These are phyloP conservation scores for Ceratina japonica DNA, from an alignment of 1,140 invertebrate genomes.

Conservation along the genomic window DNA sequence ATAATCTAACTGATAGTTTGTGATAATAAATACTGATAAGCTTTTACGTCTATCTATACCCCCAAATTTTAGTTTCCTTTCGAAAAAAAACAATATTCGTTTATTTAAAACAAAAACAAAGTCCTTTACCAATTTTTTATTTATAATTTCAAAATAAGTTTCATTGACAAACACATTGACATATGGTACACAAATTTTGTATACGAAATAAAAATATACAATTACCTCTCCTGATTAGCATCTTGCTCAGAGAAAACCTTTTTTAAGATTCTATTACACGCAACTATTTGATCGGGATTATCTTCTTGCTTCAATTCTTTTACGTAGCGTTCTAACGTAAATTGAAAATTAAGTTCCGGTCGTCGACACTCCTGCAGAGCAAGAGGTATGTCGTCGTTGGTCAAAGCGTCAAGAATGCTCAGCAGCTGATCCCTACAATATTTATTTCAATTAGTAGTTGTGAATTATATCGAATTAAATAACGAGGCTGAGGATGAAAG, in stretches of 20 bases:
- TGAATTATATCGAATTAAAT: neutral
- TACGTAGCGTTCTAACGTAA: slow-evolving; percentile 75
- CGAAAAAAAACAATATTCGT: too few species aligned
- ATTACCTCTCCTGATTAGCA: slow-evolving; percentile 70
- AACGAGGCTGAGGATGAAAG: neutral
- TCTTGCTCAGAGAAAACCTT: slow-evolving; percentile 71
- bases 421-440: slow-evolving; percentile 81
- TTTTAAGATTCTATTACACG: slow-evolving; percentile 70
- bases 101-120: too few species aligned
- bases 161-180: too few species aligned
- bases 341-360: slow-evolving; percentile 77
- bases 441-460: slow-evolving; percentile 23
- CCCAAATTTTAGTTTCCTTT: too few species aligned
- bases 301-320: slow-evolving; percentile 69
- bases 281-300: slow-evolving; percentile 69
- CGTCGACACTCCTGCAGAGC: slow-evolving; percentile 78
- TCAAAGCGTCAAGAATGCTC: slow-evolving; percentile 78
- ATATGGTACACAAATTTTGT: too few species aligned
- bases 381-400: slow-evolving; percentile 76
- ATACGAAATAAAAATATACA: too few species aligned
- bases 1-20: slow-evolving; percentile 75
- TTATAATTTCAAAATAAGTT: too few species aligned
- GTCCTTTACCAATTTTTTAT: too few species aligned
- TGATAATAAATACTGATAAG: slow-evolving; percentile 77
- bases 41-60: too few species aligned